phyloP scores from a whole-genome alignment of 2,797 vertebrate genomes.

The Phoeniculus purpureus region DNA sequence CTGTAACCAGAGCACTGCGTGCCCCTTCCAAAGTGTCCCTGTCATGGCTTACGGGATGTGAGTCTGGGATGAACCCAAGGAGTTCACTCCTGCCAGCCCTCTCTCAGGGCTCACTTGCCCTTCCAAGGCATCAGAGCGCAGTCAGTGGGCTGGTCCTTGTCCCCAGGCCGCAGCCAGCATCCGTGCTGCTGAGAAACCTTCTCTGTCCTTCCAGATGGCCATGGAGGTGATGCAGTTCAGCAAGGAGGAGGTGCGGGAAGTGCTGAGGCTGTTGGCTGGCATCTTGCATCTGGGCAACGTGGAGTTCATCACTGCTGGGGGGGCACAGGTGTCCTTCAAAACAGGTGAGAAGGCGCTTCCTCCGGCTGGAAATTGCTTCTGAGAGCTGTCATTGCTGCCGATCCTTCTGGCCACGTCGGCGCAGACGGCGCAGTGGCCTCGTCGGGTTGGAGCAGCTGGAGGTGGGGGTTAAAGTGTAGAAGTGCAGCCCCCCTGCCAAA shows the following conservation, averaged over 20 bases:
- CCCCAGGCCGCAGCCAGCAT: background rate
- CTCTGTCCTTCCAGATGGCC: slow-evolving; percentile 80
- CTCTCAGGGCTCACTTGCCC: background rate
- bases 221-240: slow-evolving; percentile 96
- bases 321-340: slow-evolving; percentile 93
- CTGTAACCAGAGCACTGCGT: background rate
- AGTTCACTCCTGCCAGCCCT: background rate
- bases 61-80: background rate
- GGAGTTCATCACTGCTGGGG: slow-evolving; percentile 95
- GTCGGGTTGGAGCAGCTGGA: background rate
- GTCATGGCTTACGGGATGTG: background rate
- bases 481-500: no score
- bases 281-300: slow-evolving; percentile 93
- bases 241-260: slow-evolving; percentile 87
- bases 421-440: background rate
- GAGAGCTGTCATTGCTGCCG: accelerated
- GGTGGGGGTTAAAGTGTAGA: background rate
- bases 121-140: background rate
- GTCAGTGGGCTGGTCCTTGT: background rate
- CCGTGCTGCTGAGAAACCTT: background rate
- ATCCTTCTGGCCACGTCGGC: background rate
- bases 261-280: slow-evolving; percentile 90
- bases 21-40: background rate
- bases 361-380: background rate
- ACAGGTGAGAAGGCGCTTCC: slow-evolving; percentile 79